phyloP scores from a whole-genome alignment of 92 coral and sea anemone genomes.

The Porites divaricata region DNA sequence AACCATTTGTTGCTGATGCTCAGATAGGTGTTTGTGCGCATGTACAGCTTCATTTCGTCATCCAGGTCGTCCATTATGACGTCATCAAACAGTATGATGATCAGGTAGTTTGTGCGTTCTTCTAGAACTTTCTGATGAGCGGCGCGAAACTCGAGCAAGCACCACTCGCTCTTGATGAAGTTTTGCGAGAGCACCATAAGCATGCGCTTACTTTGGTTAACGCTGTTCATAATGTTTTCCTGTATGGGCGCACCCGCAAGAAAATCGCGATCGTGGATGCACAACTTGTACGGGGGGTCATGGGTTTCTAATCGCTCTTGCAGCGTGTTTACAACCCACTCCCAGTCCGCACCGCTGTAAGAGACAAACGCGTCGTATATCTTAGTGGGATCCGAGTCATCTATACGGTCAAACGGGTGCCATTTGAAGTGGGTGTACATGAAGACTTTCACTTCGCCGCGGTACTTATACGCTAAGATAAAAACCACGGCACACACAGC shows the following conservation, averaged over 20 bases:
- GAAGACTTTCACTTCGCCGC: conserved; percentile 73
- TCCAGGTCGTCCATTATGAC: conserved; percentile 60
- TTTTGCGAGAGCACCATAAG: conserved; percentile 76
- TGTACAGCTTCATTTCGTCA: conserved; percentile 69
- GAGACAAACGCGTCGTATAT: conserved; percentile 87
- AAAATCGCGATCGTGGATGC: conserved; percentile 86
- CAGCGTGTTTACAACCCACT: conserved; percentile 74
- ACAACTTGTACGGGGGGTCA: conserved; percentile 76
- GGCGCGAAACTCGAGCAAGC: conserved; percentile 86
- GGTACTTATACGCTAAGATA: conserved; percentile 20
- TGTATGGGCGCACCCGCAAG: conserved; percentile 73
- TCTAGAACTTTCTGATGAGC: conserved; percentile 80
- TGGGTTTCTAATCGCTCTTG: conserved; percentile 58
- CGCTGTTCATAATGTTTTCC: conserved; percentile 80
- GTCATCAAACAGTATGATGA: conserved; percentile 77
- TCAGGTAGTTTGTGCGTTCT: conserved; percentile 75
- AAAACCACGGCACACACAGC: not conserved
- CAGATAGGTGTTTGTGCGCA: conserved; percentile 78
- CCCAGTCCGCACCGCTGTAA: conserved; percentile 71
- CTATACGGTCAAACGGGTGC: conserved; percentile 85
- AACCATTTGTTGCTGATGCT: conserved; percentile 78
- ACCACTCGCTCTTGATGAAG: conserved; percentile 88
- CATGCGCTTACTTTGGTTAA: conserved; percentile 73
- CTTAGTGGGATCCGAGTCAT: conserved; percentile 76
- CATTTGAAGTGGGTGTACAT: conserved; percentile 76